phyloP scores from a whole-genome alignment of 2,113 vertebrate species.

The Capra hircus region DNA sequence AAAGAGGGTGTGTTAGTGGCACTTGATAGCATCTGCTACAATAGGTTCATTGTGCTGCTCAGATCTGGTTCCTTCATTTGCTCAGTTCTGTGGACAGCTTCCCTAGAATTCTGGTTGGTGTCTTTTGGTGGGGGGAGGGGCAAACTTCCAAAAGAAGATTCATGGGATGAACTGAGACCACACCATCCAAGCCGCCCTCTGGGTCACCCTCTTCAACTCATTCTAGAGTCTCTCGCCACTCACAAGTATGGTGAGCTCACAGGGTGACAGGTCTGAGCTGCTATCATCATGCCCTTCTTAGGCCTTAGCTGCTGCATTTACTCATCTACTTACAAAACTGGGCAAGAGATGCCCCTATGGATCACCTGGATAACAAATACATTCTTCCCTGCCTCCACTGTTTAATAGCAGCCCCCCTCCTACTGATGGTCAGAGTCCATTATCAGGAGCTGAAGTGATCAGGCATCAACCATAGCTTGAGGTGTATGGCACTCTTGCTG shows the following conservation, averaged over 20 bases:
- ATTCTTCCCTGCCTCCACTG: not conserved
- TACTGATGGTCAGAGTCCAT: not conserved
- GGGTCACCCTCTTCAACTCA: not conserved
- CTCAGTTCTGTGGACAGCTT: not conserved
- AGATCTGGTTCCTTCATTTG: not conserved
- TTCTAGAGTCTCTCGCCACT: not conserved
- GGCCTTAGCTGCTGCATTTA: not conserved
- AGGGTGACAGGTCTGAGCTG: not conserved
- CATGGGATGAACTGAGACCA: not conserved
- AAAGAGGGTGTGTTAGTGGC: rapidly evolving
- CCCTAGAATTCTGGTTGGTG: not conserved
- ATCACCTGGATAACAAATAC: not conserved
- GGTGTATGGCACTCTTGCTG: not conserved
- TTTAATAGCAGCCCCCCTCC: not conserved
- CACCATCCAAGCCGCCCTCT: not conserved
- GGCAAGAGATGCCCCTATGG: not conserved
- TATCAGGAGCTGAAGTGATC: not conserved
- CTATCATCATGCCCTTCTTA: not conserved
- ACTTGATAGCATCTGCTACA: not conserved
- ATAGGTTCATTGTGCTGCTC: not conserved
- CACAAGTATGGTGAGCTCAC: not conserved
- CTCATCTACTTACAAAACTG: not conserved
- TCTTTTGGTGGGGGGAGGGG: not conserved
- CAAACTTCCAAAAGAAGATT: not conserved
- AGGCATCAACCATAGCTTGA: not conserved